These are phyloP conservation scores for Hyperoplus immaculatus DNA, from an alignment of 2,797 vertebrate species.

Conservation along the genomic window DNA sequence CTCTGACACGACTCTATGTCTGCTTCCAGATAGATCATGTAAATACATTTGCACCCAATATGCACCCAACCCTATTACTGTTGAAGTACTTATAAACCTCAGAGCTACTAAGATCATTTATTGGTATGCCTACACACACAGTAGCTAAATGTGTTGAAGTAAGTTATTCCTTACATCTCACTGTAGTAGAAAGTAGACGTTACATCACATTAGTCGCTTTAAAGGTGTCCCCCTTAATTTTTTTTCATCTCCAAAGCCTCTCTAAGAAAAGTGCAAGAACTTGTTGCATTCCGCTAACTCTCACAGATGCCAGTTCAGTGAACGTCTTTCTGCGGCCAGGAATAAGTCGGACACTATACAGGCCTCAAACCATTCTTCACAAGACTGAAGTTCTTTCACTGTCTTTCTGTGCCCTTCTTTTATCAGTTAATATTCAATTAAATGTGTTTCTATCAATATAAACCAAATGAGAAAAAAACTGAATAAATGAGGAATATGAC, in stretches of 20 bases:
- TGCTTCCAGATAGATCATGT: background rate
- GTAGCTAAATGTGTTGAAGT: background rate
- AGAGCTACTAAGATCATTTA: background rate
- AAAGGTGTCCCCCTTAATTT: background rate
- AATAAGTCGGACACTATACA: background rate
- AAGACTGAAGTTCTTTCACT: background rate
- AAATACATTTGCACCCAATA: background rate
- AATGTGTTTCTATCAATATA: background rate
- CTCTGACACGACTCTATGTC: background rate
- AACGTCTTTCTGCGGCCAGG: background rate
- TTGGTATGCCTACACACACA: background rate
- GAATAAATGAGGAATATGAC: background rate
- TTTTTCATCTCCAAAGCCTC: background rate
- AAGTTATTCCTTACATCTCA: background rate
- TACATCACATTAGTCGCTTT: background rate
- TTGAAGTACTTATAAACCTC: background rate
- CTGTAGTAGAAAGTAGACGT: background rate
- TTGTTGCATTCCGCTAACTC: constrained; percentile 1
- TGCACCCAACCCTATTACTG: background rate
- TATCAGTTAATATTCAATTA: background rate
- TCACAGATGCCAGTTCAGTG: background rate
- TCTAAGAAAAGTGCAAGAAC: background rate
- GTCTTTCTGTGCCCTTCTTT: background rate
- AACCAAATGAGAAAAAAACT: background rate
- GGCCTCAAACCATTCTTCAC: background rate